Conservation (phyloP, 1,140 invertebrate genomes). For the Drosophila eugracilis region DNA sequence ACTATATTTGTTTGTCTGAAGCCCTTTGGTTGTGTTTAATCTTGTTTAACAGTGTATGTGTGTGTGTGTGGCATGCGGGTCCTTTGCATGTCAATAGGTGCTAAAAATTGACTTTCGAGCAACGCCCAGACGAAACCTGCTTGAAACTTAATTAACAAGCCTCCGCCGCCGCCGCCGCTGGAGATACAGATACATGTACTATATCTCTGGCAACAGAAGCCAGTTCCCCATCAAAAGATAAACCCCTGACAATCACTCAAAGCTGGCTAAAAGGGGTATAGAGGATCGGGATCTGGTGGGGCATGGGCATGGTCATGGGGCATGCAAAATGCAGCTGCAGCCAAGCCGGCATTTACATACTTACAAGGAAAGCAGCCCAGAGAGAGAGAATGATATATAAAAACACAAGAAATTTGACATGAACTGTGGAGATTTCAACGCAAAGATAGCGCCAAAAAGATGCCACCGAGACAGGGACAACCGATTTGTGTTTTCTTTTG, state of each 20-base stretch:
- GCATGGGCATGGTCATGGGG: background rate
- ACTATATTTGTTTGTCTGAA: background rate
- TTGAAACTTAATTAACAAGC: conserved; percentile 78
- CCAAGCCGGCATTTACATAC: conserved; percentile 72
- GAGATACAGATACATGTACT: conserved; percentile 27
- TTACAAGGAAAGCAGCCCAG: conserved; percentile 75
- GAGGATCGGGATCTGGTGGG: conserved; percentile 19
- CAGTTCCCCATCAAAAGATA: conserved; percentile 73
- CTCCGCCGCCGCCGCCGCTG: conserved; percentile 38
- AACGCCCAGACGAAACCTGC: conserved; percentile 57
- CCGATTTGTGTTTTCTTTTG: background rate
- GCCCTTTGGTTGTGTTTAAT: background rate
- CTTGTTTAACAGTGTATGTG: too few relatives aligned
- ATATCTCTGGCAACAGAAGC: conserved; percentile 69
- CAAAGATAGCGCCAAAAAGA: conserved; percentile 79
- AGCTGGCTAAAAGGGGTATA: conserved; percentile 42
- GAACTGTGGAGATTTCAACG: conserved; percentile 81
- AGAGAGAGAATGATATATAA: conserved; percentile 74
- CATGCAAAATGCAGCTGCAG: conserved; percentile 56
- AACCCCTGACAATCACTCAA: conserved; percentile 79
- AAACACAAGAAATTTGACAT: conserved; percentile 84
- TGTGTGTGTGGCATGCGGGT: conserved; percentile 51
- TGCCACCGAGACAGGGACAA: conserved; percentile 31
- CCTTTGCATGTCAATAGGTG: conserved; percentile 82
- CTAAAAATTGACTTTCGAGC: conserved; percentile 72